Evolutionary conservation across 1,140 invertebrate species (phyloP), one percentile per base, ranked within the genome.

Genomic region (Macrotrachela quadricornifera): DNA sequence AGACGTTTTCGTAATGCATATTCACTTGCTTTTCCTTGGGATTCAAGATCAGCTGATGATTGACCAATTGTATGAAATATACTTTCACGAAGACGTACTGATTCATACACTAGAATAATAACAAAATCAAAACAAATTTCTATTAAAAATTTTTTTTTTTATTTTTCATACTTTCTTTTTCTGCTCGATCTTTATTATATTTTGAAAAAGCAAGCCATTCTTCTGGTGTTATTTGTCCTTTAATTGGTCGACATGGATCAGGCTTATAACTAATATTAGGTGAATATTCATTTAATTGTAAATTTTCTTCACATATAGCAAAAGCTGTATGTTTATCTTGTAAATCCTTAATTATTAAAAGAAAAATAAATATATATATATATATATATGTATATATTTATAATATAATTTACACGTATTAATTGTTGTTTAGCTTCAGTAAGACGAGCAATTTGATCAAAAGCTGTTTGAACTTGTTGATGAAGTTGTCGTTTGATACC

Each of bases 401-500:
- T n/a, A n/a, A n/a, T n/a, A n/a, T n/a, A n/a, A n/a, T n/a, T n/a
- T n/a, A n/a, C n/a, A n/a, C n/a, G n/a, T 41, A 69, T 60, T 11
- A 90, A 65, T 64, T 81, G 78, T 57, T 80, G 81, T 55, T 78
- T 76, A 0, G 83, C 76, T 56, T 83, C 80, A 65, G 83, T 79
- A 17, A 90, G 66, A 37, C 79, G 75, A 62, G 80, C 82, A 12
- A 85, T 70, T 66, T 85, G 84, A 63, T 86, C 81, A 80, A 83
- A 85, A 0, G 80, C 76, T 39, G 78, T 77, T 61, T 81, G 77
- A 57, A 79, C 78, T 54, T 79, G 76, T 53, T 79, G 76, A 43
- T 79, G 76, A 36, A 85, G 63, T 57, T 78, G 63, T 57, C 77
- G 77, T 61, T 82, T 80, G 52, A 81, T 78, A 36, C 75, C 77